Conservation (phyloP, 2,888 invertebrate genomes). For the Chaitophorus viminalis region DNA sequence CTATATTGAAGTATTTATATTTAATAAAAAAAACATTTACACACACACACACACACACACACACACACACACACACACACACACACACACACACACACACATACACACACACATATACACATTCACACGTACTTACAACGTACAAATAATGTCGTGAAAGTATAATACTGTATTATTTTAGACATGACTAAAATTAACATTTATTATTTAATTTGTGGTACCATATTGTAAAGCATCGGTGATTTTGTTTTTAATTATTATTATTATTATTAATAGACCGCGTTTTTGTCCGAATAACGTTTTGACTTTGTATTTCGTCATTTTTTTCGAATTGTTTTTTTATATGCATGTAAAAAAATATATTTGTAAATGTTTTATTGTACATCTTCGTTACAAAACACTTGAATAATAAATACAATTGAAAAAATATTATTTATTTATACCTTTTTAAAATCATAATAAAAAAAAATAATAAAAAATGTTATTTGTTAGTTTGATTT, state of each 20-base stretch:
- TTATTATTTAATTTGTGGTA: constrained; percentile 31
- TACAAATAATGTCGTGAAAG: neutral
- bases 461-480: neutral
- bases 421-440: neutral
- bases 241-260: constrained; percentile 54
- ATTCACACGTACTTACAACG: neutral
- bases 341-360: constrained; percentile 61
- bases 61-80: neutral
- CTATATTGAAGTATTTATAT: constrained; percentile 1
- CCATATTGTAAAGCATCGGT: constrained; percentile 23
- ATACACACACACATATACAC: neutral
- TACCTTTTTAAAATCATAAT: neutral
- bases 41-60: neutral
- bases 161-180: constrained; percentile 10
- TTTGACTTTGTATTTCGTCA: constrained; percentile 60
- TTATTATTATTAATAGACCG: constrained; percentile 30
- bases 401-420: constrained; percentile 58
- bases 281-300: constrained; percentile 39
- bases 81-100: neutral
- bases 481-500: neutral
- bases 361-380: constrained; percentile 61
- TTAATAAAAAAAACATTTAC: neutral
- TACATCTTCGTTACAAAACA: constrained; percentile 58
- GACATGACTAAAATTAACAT: constrained; percentile 23
- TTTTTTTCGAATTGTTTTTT: constrained; percentile 60